These are phyloP conservation scores for Drosophila suboccidentalis DNA, from an alignment of 2,888 invertebrate species.

Conservation along the genomic window DNA sequence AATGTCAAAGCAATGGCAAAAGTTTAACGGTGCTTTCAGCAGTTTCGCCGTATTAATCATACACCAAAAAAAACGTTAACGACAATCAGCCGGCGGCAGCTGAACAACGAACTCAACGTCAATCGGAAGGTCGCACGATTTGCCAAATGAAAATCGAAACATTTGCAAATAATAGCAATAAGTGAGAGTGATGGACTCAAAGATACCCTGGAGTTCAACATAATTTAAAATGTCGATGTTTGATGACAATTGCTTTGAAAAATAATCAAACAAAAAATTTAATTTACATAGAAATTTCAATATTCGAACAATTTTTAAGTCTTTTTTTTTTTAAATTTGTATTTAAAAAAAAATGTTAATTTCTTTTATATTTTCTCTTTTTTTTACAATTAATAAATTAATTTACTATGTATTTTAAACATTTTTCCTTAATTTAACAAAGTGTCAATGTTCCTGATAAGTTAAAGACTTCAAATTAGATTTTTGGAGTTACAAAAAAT, in stretches of 20 bases:
- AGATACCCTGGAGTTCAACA: constrained; percentile 22
- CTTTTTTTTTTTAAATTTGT: too few relatives aligned
- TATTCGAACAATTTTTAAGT: too few relatives aligned
- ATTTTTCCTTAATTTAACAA: too few relatives aligned
- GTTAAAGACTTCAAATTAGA: too few relatives aligned
- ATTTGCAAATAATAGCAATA: neutral
- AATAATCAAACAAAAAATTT: neutral
- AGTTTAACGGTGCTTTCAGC: constrained; percentile 71
- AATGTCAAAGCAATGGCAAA: constrained; percentile 69
- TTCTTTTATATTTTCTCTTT: too few relatives aligned
- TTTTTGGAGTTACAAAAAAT: too few relatives aligned
- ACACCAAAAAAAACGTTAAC: constrained; percentile 12
- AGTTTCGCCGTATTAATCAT: constrained; percentile 52
- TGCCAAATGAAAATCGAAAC: neutral
- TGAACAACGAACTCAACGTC: constrained; percentile 29
- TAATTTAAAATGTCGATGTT: neutral
- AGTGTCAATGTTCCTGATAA: too few relatives aligned
- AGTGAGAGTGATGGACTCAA: neutral
- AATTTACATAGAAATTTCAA: too few relatives aligned
- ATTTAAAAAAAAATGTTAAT: too few relatives aligned
- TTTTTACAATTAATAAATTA: too few relatives aligned
- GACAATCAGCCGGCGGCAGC: constrained; percentile 24
- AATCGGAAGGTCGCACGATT: constrained; percentile 43
- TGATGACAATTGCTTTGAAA: neutral
- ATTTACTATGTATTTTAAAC: too few relatives aligned